These are phyloP conservation scores for Cecropterus lyciades DNA, from an alignment of 1,140 invertebrate species.

Conservation along the genomic window DNA sequence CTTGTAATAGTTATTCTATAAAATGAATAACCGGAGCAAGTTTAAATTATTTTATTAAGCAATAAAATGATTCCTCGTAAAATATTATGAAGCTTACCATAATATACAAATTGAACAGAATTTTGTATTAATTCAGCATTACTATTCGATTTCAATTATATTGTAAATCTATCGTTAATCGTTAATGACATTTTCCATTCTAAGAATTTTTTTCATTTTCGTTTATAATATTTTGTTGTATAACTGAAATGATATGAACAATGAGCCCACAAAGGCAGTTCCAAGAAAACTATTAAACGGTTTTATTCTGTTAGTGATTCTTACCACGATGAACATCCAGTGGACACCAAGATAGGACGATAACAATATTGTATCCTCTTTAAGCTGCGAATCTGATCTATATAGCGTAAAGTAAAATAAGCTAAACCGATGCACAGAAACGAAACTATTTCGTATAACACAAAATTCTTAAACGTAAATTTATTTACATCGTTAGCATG, in stretches of 20 bases:
- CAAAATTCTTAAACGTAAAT: conserved; percentile 37
- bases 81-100: too few relatives aligned
- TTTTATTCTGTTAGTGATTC: conserved; percentile 8
- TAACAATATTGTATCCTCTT: neutral
- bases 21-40: too few relatives aligned
- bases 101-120: too few relatives aligned
- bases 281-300: neutral
- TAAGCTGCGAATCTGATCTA: conserved; percentile 19
- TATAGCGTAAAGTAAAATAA: conserved; percentile 40
- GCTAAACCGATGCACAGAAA: conserved; percentile 53
- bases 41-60: too few relatives aligned
- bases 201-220: neutral
- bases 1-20: too few relatives aligned
- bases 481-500: conserved; percentile 65
- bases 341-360: neutral
- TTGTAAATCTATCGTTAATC: too few relatives aligned
- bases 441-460: conserved; percentile 43
- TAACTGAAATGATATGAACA: conserved; percentile 44
- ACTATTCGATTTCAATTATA: too few relatives aligned
- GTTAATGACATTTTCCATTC: too few relatives aligned
- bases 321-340: conserved; percentile 7
- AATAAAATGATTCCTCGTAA: too few relatives aligned
- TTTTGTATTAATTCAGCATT: too few relatives aligned
- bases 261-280: conserved; percentile 71
- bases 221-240: too few relatives aligned